Percentiles rank a stretch among this genome's conserved stretches.
phyloP scores from a whole-genome alignment of 2,797 vertebrate genomes.

The Sphenodon punctatus region DNA sequence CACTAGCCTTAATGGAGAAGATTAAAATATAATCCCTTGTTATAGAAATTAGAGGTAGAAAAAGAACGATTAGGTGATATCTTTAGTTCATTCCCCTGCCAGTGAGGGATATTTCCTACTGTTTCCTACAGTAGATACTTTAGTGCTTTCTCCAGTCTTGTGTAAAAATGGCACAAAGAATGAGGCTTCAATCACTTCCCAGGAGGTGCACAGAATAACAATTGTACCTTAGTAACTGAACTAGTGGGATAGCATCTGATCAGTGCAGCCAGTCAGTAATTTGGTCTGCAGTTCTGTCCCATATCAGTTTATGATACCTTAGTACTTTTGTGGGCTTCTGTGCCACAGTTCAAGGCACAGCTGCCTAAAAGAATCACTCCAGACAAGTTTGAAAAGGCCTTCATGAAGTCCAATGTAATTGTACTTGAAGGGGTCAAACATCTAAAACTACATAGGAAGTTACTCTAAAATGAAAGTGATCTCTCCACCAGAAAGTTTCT shows the following conservation, averaged over 20 bases:
- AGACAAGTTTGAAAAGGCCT: not conserved
- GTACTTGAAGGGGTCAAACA: not conserved
- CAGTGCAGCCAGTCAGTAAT: not conserved
- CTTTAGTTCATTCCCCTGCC: not conserved
- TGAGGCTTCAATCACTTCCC: not conserved
- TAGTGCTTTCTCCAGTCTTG: not conserved
- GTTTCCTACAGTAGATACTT: not conserved
- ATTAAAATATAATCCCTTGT: not conserved
- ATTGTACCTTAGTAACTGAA: not conserved
- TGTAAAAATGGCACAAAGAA: not conserved
- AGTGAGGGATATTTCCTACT: not conserved
- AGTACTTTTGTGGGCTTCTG: not conserved
- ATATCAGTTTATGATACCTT: too few species aligned
- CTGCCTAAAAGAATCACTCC: not conserved
- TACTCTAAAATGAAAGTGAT: not conserved
- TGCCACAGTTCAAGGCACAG: not conserved
- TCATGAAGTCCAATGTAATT: not conserved
- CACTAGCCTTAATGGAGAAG: not conserved
- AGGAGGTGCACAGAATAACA: fast-evolving
- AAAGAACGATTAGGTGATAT: not conserved
- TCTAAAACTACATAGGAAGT: not conserved
- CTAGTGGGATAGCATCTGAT: not conserved
- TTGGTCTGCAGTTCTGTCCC: not conserved
- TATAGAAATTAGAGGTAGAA: not conserved
- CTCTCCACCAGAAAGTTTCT: not conserved